A percentile compares a stretch with the other conserved stretches of the same genome.
These are phyloP conservation scores for Gastrophysa polygoni DNA, from an alignment of 2,888 invertebrate species.

Conservation along the genomic window DNA sequence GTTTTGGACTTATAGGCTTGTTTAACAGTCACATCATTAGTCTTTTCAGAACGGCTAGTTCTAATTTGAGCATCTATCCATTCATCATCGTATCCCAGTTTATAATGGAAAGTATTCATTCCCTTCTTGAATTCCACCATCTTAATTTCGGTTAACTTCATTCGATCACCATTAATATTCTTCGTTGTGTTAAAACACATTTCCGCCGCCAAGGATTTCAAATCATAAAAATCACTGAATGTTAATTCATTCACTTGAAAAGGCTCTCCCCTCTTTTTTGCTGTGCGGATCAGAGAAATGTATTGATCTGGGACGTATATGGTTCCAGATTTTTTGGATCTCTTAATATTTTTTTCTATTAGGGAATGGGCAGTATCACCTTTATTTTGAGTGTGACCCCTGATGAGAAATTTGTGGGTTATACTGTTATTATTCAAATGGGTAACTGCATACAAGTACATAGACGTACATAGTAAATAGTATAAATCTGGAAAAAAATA, in stretches of 20 bases:
- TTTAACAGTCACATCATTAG: not conserved
- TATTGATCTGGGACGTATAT: not conserved
- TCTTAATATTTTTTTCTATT: not conserved
- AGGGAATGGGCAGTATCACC: not conserved
- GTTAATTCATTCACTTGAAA: not conserved
- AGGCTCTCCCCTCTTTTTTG: not conserved
- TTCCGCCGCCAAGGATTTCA: not conserved
- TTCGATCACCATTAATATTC: not conserved
- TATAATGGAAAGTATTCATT: too few species aligned
- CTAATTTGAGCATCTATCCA: too few species aligned
- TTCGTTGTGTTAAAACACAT: not conserved
- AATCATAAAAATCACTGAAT: not conserved
- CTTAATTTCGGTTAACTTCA: conserved; percentile 1
- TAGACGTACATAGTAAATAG: too few species aligned
- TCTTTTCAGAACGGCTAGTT: too few species aligned
- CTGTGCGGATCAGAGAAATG: not conserved
- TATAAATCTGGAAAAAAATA: not conserved
- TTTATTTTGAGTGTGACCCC: conserved; percentile 9
- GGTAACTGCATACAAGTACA: not conserved
- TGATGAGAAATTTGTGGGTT: not conserved
- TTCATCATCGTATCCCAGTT: too few species aligned
- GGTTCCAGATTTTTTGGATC: not conserved
- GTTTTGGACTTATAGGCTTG: not conserved
- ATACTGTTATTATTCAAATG: not conserved
- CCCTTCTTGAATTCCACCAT: too few species aligned